phyloP scores from a whole-genome alignment of 2,797 vertebrate genomes.

The Eutrigla gurnardus region DNA sequence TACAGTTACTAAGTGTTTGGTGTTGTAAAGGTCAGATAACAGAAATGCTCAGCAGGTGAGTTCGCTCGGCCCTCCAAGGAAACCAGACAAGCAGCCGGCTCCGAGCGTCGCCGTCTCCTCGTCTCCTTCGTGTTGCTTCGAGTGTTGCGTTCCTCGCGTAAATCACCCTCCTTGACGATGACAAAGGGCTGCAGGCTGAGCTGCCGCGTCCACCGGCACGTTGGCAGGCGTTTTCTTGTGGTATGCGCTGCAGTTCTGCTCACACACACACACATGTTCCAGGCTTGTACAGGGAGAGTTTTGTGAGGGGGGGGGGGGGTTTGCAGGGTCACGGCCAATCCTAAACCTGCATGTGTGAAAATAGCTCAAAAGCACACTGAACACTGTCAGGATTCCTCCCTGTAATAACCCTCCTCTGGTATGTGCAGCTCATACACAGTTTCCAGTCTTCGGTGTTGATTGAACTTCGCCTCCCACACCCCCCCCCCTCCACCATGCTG shows the following conservation, averaged over 20 bases:
- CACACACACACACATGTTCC: conserved; percentile 10
- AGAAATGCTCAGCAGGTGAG: conserved; percentile 22
- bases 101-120: conserved; percentile 1
- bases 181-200: conserved; percentile 59
- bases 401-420: conserved; percentile 52
- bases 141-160: conserved; percentile 58
- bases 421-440: conserved; percentile 55
- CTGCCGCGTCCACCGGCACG: conserved; percentile 57
- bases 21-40: conserved; percentile 16
- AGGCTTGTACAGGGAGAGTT: conserved; percentile 4
- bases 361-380: conserved; percentile 37
- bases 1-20: background rate
- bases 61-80: background rate
- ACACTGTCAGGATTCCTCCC: conserved; percentile 43
- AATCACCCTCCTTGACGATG: conserved; percentile 56
- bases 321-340: conserved; percentile 21
- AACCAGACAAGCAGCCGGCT: background rate
- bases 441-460: conserved; percentile 36
- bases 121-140: conserved; percentile 30
- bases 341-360: conserved; percentile 48
- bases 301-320: background rate
- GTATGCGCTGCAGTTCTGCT: conserved; percentile 41
- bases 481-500: background rate
- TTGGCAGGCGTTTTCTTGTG: conserved; percentile 53
- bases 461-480: background rate